Evolutionary conservation across 2,113 vertebrate species (phyloP).

Genomic region (Platysteira castanea): DNA sequence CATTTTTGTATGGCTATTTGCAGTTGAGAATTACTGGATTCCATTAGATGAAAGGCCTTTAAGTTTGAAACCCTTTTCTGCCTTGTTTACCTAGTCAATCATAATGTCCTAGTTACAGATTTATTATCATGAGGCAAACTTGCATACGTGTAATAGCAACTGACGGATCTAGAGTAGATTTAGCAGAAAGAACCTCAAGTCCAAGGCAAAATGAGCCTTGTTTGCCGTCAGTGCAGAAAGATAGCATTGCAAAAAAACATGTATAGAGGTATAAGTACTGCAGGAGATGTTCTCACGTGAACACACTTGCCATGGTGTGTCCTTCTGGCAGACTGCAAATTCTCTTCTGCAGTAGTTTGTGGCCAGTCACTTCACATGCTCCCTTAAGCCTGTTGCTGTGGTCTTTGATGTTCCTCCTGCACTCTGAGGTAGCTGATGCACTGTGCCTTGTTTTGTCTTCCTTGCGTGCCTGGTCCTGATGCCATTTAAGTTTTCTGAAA

Average conservation of each 20-base stretch:
- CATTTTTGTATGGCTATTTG: slow-evolving; percentile 61
- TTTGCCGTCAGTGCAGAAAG: neutral
- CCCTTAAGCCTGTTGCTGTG: neutral
- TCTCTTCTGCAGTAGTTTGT: slow-evolving; percentile 12
- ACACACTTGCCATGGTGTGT: neutral
- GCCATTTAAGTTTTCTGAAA: neutral
- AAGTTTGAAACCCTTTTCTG: neutral
- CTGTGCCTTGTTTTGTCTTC: neutral
- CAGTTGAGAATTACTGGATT: slow-evolving; percentile 31
- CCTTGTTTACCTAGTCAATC: neutral
- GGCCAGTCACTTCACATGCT: neutral
- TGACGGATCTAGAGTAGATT: neutral
- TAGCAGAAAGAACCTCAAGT: neutral
- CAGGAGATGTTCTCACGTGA: neutral
- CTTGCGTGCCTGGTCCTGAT: neutral
- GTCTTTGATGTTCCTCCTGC: neutral
- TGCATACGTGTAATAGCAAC: neutral
- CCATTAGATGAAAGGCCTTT: neutral
- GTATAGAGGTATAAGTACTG: neutral
- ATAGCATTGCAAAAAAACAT: neutral
- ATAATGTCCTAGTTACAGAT: neutral
- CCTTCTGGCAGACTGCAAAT: neutral
- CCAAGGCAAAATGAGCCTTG: neutral
- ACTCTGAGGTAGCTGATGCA: neutral
- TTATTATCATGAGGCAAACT: neutral